These are phyloP conservation scores for Pipistrellus kuhlii DNA, from an alignment of 2,797 vertebrate species.

Conservation along the genomic window DNA sequence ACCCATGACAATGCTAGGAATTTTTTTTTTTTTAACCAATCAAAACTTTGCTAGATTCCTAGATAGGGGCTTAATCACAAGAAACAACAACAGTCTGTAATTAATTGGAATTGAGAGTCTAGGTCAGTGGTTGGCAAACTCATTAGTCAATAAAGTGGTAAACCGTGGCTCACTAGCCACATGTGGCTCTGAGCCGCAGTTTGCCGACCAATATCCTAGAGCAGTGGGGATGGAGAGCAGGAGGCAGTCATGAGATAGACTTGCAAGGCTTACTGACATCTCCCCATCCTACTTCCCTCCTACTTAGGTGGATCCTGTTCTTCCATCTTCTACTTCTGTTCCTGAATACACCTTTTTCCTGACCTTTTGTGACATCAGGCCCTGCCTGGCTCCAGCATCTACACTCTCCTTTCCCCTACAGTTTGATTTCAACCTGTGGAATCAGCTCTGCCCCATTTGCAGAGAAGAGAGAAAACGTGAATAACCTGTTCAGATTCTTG, in stretches of 20 bases:
- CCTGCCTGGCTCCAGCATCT: background rate
- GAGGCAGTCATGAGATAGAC: background rate
- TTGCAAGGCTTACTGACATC: background rate
- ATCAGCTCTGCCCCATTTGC: conserved; percentile 15
- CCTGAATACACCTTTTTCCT: background rate
- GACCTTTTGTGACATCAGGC: background rate
- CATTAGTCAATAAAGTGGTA: too few species aligned
- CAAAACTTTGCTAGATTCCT: background rate
- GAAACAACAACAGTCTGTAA: too few species aligned
- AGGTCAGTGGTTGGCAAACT: too few species aligned
- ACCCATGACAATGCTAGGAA: background rate
- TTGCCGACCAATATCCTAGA: background rate
- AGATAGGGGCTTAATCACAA: too few species aligned
- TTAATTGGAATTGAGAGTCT: too few species aligned
- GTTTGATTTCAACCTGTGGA: background rate
- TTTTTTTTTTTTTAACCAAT: background rate
- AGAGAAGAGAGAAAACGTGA: background rate
- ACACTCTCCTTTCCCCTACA: background rate
- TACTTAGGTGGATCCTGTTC: background rate
- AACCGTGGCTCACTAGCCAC: too few species aligned
- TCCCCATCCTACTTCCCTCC: background rate
- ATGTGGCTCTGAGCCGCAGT: too few species aligned
- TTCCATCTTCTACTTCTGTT: background rate
- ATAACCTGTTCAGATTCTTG: conserved; percentile 31
- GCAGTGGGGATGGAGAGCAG: background rate